Evolutionary conservation across 2,888 invertebrate species (phyloP), one percentile per base, ranked within the genome.

Genomic region (Trichogramma evanescens): DNA sequence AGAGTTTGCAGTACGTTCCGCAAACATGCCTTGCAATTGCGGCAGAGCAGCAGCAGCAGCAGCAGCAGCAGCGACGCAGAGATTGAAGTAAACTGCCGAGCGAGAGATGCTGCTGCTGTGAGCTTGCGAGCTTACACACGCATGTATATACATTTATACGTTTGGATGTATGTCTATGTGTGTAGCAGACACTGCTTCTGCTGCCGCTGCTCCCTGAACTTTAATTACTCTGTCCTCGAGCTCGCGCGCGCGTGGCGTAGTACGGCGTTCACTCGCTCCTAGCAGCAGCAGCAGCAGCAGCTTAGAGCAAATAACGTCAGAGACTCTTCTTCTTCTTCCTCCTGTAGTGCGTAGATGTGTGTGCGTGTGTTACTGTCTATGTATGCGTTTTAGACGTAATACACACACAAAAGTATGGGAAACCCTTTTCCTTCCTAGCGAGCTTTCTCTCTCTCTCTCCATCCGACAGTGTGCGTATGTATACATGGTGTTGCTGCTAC

Each of bases 161-260:
- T 26, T 26, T 26, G 26, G 26, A 26, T 26, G 26, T 26, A 2
- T 26, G 26, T 26, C 2, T 26, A 2, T 2, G 26, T 26, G 26
- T 26, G 26, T 26, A 26, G 26, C 26, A 26, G 26, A 26, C 26
- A 26, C 26, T 26, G 26, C 26, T 2, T 26, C 26, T 26, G 26
- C 2, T 26, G 26, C 2, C 2, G 26, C 26, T 26, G 26, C 26
- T 26, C 26, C 26, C 61, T 63, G 61, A 66, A 66, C 64, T 66
- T 66, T 65, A 66, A 66, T 66, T 61, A 66, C 66, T 65, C 61
- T 64, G 61, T 62, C 58, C 62, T 62, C 57, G 55, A 63, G 58
- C 55, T 55, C 49, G 52, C 44, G 5, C 48, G 46, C 26, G 5
- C 48, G 46, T 9, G 39, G 26, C 26, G 26, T 26, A 26, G 26